Evolutionary conservation across 2,888 invertebrate species (phyloP).

Genomic region (Lypha dubia): DNA sequence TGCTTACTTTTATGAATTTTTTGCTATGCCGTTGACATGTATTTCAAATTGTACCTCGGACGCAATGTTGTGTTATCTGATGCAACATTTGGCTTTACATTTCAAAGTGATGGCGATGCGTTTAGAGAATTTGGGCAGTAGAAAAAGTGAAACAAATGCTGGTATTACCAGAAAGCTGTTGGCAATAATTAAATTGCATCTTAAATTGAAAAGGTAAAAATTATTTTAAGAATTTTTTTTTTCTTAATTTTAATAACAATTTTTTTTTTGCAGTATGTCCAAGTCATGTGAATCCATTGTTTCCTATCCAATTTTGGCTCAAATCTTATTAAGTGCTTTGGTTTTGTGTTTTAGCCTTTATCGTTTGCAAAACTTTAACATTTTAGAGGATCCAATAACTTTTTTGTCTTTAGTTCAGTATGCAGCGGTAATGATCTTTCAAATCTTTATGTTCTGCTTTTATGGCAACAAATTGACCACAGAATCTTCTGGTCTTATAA

Average conservation of each 20-base stretch:
- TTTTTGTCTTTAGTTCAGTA: slow-evolving; percentile 75
- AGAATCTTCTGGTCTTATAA: slow-evolving; percentile 75
- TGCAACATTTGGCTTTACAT: slow-evolving; percentile 77
- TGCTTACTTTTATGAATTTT: slow-evolving; percentile 77
- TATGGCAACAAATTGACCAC: slow-evolving; percentile 79
- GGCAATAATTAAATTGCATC: slow-evolving; percentile 58
- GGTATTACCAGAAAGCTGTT: slow-evolving; percentile 38
- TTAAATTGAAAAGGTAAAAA: slow-evolving; percentile 61
- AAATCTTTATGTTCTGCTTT: slow-evolving; percentile 81
- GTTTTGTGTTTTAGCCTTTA: slow-evolving; percentile 79
- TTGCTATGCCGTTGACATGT: slow-evolving; percentile 77
- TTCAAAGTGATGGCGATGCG: slow-evolving; percentile 77
- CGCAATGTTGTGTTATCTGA: slow-evolving; percentile 76
- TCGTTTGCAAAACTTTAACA: slow-evolving; percentile 75
- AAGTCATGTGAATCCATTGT: slow-evolving; percentile 75
- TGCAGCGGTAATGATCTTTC: slow-evolving; percentile 76
- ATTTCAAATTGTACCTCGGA: slow-evolving; percentile 76
- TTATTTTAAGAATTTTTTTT: not conserved
- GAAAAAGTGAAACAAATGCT: slow-evolving; percentile 19
- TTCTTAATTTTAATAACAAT: not conserved
- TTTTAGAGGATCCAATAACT: slow-evolving; percentile 71
- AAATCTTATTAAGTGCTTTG: slow-evolving; percentile 78
- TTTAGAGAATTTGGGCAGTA: slow-evolving; percentile 68
- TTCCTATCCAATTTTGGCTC: slow-evolving; percentile 76
- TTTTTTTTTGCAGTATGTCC: slow-evolving; percentile 43